A percentile compares a stretch with the other conserved stretches of the same genome.
These are phyloP conservation scores for Temnopleurus reevesii DNA, from an alignment of 53 echinoderm and acorn worm species.

Conservation along the genomic window DNA sequence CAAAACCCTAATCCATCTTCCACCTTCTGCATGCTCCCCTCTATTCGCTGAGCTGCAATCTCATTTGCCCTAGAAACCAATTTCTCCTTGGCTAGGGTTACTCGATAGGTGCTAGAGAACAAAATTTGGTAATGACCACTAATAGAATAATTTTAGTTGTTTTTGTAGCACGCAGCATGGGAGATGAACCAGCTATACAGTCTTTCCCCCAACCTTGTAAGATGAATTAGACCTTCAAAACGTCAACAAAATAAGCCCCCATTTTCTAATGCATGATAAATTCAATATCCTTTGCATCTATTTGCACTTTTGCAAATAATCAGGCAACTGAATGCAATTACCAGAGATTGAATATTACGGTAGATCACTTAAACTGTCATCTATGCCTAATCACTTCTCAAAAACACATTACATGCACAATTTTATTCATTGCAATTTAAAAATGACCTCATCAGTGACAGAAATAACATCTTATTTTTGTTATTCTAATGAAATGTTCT, in stretches of 20 bases:
- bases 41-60: conserved; percentile 19
- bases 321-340: background rate
- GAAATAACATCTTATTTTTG: no score
- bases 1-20: conserved; percentile 34
- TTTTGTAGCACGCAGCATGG: conserved; percentile 1
- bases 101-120: conserved; percentile 27
- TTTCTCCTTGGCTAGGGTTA: conserved; percentile 26
- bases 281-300: background rate
- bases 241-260: no score
- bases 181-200: background rate
- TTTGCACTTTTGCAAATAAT: background rate
- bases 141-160: conserved; percentile 48
- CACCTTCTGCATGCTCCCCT: background rate
- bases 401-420: background rate
- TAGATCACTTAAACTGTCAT: background rate
- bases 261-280: background rate
- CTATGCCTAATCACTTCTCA: background rate
- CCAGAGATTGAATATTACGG: background rate
- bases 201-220: background rate
- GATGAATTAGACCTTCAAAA: background rate
- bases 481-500: no score
- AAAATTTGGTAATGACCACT: conserved; percentile 49
- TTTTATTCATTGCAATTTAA: no score
- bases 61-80: conserved; percentile 52
- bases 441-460: no score